Conservation (phyloP, 1,140 invertebrate species). For the Drosophila ficusphila region DNA sequence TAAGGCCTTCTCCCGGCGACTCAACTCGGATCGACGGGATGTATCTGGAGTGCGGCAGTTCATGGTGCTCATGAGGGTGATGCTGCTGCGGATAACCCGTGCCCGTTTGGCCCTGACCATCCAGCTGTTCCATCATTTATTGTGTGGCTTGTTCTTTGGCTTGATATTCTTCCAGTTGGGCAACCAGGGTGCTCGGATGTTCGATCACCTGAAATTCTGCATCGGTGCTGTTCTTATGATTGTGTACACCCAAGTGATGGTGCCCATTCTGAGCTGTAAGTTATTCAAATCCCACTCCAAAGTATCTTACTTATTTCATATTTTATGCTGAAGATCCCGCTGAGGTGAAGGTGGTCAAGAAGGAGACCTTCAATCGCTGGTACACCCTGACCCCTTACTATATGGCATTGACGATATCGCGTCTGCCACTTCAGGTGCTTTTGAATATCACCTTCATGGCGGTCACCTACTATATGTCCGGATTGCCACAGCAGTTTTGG, state of each 20-base stretch:
- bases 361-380: conserved; percentile 94
- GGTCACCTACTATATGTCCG: conserved; percentile 87
- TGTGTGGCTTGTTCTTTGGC: conserved; percentile 85
- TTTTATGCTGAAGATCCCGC: conserved; percentile 87
- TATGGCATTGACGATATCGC: conserved; percentile 90
- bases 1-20: conserved; percentile 63
- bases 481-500: conserved; percentile 85
- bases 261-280: conserved; percentile 87
- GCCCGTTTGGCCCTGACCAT: conserved; percentile 85
- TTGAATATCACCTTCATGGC: conserved; percentile 86
- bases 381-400: conserved; percentile 92
- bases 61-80: conserved; percentile 67
- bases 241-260: conserved; percentile 88
- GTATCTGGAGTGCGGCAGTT: conserved; percentile 76
- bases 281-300: neutral
- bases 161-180: conserved; percentile 87
- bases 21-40: conserved; percentile 51
- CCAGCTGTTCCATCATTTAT: conserved; percentile 86
- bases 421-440: conserved; percentile 86
- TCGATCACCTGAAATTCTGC: conserved; percentile 88
- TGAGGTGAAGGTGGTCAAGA: conserved; percentile 91
- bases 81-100: conserved; percentile 75
- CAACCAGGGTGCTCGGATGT: conserved; percentile 87
- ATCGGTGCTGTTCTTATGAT: conserved; percentile 88
- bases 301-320: neutral